Conservation (phyloP, 2,797 vertebrate species). For the Paguma larvata region DNA sequence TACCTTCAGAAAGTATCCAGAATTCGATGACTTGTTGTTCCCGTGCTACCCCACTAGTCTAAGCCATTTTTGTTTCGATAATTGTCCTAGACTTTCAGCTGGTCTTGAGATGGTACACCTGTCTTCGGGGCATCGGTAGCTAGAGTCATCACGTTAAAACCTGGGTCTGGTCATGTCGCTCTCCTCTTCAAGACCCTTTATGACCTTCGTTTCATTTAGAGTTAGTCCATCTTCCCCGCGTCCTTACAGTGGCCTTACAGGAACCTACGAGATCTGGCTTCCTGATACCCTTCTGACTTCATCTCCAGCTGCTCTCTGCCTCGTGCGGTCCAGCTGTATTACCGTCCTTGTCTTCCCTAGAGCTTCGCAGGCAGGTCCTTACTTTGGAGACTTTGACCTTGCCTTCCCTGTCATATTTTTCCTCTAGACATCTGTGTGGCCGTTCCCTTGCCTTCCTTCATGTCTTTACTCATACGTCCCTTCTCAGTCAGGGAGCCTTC, state of each 20-base stretch:
- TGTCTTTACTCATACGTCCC: neutral
- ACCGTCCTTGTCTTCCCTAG: neutral
- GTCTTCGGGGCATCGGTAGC: neutral
- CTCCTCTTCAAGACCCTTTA: neutral
- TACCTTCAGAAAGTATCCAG: neutral
- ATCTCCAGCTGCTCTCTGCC: neutral
- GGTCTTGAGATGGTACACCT: neutral
- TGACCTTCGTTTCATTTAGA: neutral
- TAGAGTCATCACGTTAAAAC: neutral
- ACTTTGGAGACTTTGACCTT: neutral
- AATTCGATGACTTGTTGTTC: neutral
- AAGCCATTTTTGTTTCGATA: constrained; percentile 18
- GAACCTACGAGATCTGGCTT: neutral
- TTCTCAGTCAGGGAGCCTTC: neutral
- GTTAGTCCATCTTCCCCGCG: neutral
- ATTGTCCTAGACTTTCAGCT: neutral
- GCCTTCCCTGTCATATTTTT: neutral
- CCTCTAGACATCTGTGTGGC: neutral
- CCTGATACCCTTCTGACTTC: neutral
- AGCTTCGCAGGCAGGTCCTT: neutral
- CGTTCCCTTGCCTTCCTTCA: neutral
- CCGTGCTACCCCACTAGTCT: neutral
- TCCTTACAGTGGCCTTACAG: neutral
- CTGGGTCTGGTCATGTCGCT: neutral
- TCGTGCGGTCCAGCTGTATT: neutral